phyloP scores from a whole-genome alignment of 2,797 vertebrate genomes.

The Austrolebias charrua region DNA sequence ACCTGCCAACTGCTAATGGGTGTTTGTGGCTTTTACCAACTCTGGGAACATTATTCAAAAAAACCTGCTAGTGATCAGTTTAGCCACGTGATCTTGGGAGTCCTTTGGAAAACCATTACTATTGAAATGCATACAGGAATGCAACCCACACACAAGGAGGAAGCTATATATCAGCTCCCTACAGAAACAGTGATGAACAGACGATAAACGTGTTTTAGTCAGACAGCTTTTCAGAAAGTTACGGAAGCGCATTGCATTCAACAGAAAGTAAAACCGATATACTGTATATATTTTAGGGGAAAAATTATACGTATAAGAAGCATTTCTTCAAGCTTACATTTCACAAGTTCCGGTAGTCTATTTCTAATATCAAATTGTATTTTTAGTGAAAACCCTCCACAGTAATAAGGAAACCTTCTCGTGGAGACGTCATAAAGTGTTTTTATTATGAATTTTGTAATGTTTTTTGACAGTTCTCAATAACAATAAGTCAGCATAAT shows the following conservation, averaged over 20 bases:
- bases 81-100: not conserved
- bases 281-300: no score
- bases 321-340: not conserved
- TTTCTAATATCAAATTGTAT: not conserved
- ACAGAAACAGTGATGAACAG: no score
- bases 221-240: no score
- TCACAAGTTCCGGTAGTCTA: not conserved
- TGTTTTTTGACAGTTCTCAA: conserved; percentile 79
- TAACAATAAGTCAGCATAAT: conserved; percentile 80
- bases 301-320: no score
- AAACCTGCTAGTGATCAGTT: not conserved
- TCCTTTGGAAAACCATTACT: not conserved
- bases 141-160: not conserved
- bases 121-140: conserved; percentile 1
- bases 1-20: not conserved
- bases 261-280: not conserved
- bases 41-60: not conserved
- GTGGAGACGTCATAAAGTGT: conserved; percentile 77
- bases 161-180: not conserved
- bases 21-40: not conserved
- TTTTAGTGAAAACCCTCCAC: not conserved
- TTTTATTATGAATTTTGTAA: conserved; percentile 86
- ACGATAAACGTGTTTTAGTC: no score
- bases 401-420: conserved; percentile 41
- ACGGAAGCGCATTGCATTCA: no score